Percentiles rank a stretch among this genome's conserved stretches.
These are phyloP conservation scores for Azorinus chamasolen DNA, from an alignment of 2,888 invertebrate species.

Conservation along the genomic window DNA sequence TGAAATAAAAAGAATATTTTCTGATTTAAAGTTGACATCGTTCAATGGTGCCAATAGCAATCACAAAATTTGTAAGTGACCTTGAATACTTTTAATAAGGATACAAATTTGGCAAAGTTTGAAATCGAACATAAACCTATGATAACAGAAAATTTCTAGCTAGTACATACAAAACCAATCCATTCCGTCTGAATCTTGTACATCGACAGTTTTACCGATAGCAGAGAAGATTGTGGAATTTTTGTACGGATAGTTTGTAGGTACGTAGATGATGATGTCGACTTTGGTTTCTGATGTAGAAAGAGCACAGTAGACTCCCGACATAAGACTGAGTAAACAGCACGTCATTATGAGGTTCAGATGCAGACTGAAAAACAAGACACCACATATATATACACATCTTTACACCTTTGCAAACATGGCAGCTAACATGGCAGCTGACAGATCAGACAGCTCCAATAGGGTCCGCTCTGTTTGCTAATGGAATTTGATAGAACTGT, in stretches of 20 bases:
- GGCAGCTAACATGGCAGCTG: too few relatives aligned
- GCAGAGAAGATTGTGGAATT: slow-evolving; percentile 73
- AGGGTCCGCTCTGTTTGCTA: too few relatives aligned
- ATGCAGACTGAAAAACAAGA: slow-evolving; percentile 73
- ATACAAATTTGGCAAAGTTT: too few relatives aligned
- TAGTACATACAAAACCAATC: slow-evolving; percentile 73
- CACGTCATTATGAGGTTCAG: slow-evolving; percentile 72
- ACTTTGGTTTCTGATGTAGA: slow-evolving; percentile 67
- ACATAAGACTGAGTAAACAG: slow-evolving; percentile 73
- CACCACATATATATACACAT: neutral
- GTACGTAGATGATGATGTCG: slow-evolving; percentile 77
- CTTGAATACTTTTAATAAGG: too few relatives aligned
- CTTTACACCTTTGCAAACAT: too few relatives aligned
- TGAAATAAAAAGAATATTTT: too few relatives aligned
- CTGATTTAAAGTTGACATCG: too few relatives aligned
- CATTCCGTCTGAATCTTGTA: slow-evolving; percentile 60
- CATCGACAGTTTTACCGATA: slow-evolving; percentile 69
- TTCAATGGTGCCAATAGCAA: too few relatives aligned
- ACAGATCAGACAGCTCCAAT: too few relatives aligned
- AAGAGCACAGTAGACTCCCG: slow-evolving; percentile 76
- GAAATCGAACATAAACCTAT: neutral
- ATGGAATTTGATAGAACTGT: too few relatives aligned
- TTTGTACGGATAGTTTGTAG: slow-evolving; percentile 69
- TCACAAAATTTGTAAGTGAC: too few relatives aligned
- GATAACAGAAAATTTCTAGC: neutral